Conservation (phyloP, 1,140 invertebrate species). For the Drosophila triauraria region DNA sequence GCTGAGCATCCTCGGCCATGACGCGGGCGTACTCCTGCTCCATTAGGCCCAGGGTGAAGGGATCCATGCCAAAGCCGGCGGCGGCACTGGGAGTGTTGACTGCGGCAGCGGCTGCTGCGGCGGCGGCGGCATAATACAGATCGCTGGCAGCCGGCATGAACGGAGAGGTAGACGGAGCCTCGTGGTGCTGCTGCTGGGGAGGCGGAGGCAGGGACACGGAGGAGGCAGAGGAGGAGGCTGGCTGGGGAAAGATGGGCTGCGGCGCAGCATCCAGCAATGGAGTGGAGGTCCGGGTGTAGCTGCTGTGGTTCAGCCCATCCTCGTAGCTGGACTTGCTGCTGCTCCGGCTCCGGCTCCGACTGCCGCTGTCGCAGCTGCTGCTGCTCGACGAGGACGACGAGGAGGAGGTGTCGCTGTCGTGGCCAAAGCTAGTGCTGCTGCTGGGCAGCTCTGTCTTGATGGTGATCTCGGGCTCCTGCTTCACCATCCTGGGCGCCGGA, state of each 20-base stretch:
- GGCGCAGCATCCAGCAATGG: constrained; percentile 54
- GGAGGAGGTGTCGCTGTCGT: constrained; percentile 68
- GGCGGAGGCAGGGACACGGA: constrained; percentile 19
- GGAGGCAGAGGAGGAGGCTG: constrained; percentile 14
- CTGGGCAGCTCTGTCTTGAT: constrained; percentile 61
- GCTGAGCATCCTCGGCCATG: constrained; percentile 88
- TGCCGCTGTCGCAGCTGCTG: constrained; percentile 33
- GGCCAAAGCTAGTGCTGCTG: constrained; percentile 56
- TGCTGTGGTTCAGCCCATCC: constrained; percentile 63
- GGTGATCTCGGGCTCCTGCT: constrained; percentile 56
- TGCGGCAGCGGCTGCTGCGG: constrained; percentile 60
- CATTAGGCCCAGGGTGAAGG: constrained; percentile 84
- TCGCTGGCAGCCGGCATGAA: constrained; percentile 63
- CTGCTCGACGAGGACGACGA: constrained; percentile 51
- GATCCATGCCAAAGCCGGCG: constrained; percentile 73
- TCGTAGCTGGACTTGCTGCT: constrained; percentile 71
- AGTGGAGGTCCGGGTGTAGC: constrained; percentile 68
- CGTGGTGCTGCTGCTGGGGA: constrained; percentile 46
- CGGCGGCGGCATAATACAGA: constrained; percentile 75
- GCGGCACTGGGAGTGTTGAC: constrained; percentile 28
- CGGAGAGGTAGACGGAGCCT: constrained; percentile 55
- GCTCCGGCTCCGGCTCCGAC: constrained; percentile 18
- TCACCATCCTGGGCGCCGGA: constrained; percentile 50
- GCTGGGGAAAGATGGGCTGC: constrained; percentile 47
- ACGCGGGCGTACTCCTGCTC: constrained; percentile 89